A percentile compares a stretch with the other conserved stretches of the same genome.
phyloP scores from a whole-genome alignment of 2,113 vertebrate genomes.

The Origma solitaria region DNA sequence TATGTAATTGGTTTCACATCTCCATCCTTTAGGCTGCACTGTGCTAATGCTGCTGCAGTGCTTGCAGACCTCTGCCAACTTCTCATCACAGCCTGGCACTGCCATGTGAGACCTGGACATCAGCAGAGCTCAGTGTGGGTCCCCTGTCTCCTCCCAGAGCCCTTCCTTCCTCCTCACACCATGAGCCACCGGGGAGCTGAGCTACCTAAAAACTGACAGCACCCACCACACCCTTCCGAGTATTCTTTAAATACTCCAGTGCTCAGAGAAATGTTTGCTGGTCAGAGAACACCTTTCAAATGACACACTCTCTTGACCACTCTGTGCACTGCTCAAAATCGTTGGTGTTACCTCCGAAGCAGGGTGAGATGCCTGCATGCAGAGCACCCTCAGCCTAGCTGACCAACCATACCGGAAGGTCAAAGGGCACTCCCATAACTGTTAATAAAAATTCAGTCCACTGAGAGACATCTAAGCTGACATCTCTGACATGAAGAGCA shows the following conservation, averaged over 20 bases:
- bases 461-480: background rate
- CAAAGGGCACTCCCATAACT: background rate
- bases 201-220: background rate
- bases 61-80: background rate
- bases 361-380: background rate
- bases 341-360: background rate
- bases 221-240: accelerated
- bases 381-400: background rate
- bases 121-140: background rate
- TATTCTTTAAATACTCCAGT: background rate
- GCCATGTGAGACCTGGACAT: background rate
- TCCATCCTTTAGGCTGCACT: background rate
- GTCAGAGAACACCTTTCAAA: background rate
- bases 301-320: background rate
- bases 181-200: accelerated
- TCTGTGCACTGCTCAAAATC: background rate
- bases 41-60: background rate
- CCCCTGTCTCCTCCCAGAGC: background rate
- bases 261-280: background rate
- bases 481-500: background rate
- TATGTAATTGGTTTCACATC: background rate
- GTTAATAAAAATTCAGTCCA: background rate
- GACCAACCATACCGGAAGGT: background rate
- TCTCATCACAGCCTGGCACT: background rate
- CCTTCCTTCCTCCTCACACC: background rate